Evolutionary conservation across 2,888 invertebrate species (phyloP).

Genomic region (Dione vanillae): DNA sequence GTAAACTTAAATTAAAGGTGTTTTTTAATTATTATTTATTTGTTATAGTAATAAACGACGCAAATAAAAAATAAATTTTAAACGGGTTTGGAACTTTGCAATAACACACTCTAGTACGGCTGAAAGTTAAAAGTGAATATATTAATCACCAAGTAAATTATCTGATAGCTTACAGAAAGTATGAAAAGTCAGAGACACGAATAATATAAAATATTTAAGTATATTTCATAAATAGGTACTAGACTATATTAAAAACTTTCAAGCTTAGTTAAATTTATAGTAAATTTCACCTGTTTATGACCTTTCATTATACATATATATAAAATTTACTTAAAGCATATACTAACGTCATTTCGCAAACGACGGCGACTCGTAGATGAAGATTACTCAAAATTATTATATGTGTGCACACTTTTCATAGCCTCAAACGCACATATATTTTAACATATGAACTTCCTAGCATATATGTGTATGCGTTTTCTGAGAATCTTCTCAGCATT

Average conservation of each 20-base stretch:
- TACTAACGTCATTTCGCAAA: constrained; percentile 14
- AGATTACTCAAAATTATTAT: constrained; percentile 29
- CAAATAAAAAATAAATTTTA: too few species aligned
- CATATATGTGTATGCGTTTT: constrained; percentile 20
- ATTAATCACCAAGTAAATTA: too few species aligned
- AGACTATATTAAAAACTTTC: not conserved
- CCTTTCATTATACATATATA: not conserved
- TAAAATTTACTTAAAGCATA: not conserved
- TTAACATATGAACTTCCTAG: constrained; percentile 26
- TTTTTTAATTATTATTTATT: too few species aligned
- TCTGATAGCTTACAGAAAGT: too few species aligned
- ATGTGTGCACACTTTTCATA: constrained; percentile 30
- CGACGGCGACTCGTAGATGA: constrained; percentile 19
- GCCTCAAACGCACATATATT: constrained; percentile 34
- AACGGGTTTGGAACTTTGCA: too few species aligned
- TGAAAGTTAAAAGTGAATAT: too few species aligned
- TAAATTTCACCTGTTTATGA: not conserved
- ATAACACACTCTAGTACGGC: too few species aligned
- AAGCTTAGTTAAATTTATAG: not conserved
- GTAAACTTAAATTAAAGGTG: too few species aligned
- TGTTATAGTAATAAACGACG: too few species aligned
- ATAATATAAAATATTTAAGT: too few species aligned
- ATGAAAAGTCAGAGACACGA: too few species aligned
- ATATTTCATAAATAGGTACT: too few species aligned
- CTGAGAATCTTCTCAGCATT: constrained; percentile 20